phyloP scores from a whole-genome alignment of 2,888 invertebrate species.

The Cepaea hortensis region DNA sequence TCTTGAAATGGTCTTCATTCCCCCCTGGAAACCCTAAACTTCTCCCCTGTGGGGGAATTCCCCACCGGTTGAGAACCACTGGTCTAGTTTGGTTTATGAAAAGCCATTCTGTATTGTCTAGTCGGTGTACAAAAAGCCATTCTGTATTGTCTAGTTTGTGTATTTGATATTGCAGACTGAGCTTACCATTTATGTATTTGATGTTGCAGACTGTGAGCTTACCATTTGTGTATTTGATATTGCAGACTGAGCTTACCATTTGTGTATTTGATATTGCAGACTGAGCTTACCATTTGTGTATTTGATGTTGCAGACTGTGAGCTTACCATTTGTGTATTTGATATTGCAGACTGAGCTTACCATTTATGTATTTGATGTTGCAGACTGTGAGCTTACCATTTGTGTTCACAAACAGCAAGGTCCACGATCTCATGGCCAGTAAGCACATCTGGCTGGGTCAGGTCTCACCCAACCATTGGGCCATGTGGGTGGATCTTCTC shows the following conservation, averaged over 20 bases:
- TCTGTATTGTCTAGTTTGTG: neutral
- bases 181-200: conserved; percentile 63
- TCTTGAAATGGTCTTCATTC: no score
- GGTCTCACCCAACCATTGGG: conserved; percentile 46
- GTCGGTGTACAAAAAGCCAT: no score
- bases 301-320: no score
- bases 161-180: conserved; percentile 56
- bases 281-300: no score
- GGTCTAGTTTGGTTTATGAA: no score
- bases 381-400: conserved; percentile 70
- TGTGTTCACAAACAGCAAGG: conserved; percentile 64
- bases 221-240: conserved; percentile 61
- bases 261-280: no score
- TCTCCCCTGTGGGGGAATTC: no score
- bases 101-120: no score
- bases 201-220: conserved; percentile 62
- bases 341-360: conserved; percentile 62
- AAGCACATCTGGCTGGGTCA: conserved; percentile 64
- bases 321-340: neutral
- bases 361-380: conserved; percentile 55
- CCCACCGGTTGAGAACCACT: no score
- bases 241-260: no score
- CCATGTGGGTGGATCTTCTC: conserved; percentile 61
- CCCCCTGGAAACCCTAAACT: no score
- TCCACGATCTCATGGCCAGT: conserved; percentile 57